A percentile compares a stretch with the other conserved stretches of the same genome.
Evolutionary conservation across 2,888 invertebrate species (phyloP).

Genomic region (Cephus spinipes): DNA sequence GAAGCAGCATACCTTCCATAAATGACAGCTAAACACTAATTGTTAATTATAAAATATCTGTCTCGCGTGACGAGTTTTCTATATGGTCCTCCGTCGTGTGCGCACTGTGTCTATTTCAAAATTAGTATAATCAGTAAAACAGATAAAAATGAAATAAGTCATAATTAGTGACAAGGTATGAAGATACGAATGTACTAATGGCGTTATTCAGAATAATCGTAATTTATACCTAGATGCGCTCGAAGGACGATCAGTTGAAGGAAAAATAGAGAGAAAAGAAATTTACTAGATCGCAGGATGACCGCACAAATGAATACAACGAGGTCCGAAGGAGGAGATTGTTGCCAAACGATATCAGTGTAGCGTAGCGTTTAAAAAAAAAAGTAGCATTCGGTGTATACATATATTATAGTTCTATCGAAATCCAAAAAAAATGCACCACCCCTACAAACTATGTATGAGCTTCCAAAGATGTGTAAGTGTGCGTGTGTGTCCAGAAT

Average conservation of each 20-base stretch:
- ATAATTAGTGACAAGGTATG: background rate
- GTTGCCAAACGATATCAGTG: constrained; percentile 59
- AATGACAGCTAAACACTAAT: constrained; percentile 30
- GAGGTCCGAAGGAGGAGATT: constrained; percentile 47
- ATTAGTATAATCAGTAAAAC: constrained; percentile 13
- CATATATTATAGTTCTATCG: constrained; percentile 42
- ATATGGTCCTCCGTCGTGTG: constrained; percentile 7
- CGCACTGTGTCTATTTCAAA: constrained; percentile 26
- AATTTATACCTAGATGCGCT: constrained; percentile 52
- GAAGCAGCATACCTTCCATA: constrained; percentile 32
- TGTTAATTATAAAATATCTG: background rate
- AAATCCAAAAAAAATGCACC: constrained; percentile 16
- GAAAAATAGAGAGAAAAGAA: background rate
- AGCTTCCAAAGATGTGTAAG: constrained; percentile 52
- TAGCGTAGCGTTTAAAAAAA: constrained; percentile 44
- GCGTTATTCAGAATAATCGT: constrained; percentile 38
- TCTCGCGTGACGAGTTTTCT: constrained; percentile 11
- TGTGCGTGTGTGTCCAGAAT: constrained; percentile 43
- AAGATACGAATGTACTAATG: background rate
- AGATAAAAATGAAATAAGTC: background rate
- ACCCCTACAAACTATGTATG: constrained; percentile 44
- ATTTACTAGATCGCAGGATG: constrained; percentile 22
- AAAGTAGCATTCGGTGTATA: constrained; percentile 54
- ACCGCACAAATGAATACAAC: constrained; percentile 54
- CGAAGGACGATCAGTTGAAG: constrained; percentile 31